Conservation (phyloP, 2,113 vertebrate species). For the Melanostigma gelatinosum region DNA sequence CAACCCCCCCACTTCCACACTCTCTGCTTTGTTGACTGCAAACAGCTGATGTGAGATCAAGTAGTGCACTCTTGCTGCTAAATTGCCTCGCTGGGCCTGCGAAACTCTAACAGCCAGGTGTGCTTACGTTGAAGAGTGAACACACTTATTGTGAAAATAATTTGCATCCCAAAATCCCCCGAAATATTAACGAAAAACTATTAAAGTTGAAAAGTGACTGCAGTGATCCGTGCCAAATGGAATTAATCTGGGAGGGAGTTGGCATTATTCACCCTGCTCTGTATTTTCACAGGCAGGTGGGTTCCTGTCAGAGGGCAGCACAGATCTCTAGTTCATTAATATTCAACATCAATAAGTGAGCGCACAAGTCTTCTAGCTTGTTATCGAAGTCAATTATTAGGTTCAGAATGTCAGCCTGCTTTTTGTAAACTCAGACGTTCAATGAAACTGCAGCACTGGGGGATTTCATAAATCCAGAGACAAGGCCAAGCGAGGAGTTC, state of each 20-base stretch:
- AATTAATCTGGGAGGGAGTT: neutral
- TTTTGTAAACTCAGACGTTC: constrained; percentile 65
- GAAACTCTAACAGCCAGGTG: neutral
- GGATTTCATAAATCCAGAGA: constrained; percentile 71
- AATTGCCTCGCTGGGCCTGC: neutral
- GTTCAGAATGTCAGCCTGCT: constrained; percentile 48
- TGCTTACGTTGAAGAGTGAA: neutral
- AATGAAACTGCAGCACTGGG: constrained; percentile 63
- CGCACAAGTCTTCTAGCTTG: constrained; percentile 41
- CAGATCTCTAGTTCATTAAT: constrained; percentile 35
- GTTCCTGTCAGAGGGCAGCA: constrained; percentile 5
- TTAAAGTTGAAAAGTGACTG: neutral
- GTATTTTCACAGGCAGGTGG: constrained; percentile 22
- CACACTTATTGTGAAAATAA: neutral
- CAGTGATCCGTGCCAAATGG: neutral
- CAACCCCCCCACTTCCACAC: neutral
- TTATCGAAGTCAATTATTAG: constrained; percentile 67
- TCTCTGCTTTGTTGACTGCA: constrained; percentile 57
- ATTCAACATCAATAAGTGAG: constrained; percentile 52
- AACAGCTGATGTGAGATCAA: constrained; percentile 52
- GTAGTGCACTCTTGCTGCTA: constrained; percentile 33
- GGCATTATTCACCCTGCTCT: neutral
- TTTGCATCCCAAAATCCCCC: neutral
- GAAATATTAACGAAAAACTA: constrained; percentile 7
- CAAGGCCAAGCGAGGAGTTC: constrained; percentile 62